phyloP scores from a whole-genome alignment of 1,140 invertebrate genomes.

The Euschistus heros region DNA sequence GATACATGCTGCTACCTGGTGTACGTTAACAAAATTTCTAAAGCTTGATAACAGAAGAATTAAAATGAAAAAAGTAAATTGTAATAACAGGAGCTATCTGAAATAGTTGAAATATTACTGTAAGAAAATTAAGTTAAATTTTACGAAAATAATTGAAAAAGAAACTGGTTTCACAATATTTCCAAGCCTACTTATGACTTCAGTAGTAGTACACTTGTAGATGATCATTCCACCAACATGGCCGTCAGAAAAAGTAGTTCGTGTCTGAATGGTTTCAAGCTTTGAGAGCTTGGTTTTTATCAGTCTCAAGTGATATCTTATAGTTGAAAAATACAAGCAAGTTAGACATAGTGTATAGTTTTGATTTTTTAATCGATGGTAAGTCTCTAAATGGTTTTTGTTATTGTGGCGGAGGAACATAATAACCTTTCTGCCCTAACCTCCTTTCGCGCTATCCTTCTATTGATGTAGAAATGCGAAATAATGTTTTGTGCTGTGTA shows the following conservation, averaged over 20 bases:
- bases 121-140: too few species aligned
- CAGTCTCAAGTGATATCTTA: neutral
- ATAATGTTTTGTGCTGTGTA: conserved; percentile 30
- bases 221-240: conserved; percentile 24
- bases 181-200: neutral
- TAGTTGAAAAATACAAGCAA: neutral
- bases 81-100: too few species aligned
- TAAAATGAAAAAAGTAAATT: too few species aligned
- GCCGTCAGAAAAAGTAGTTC: conserved; percentile 23
- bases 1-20: conserved; percentile 11
- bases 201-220: conserved; percentile 18
- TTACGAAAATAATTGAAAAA: too few species aligned
- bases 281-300: neutral
- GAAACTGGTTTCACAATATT: conserved; percentile 1
- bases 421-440: conserved; percentile 32
- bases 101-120: too few species aligned
- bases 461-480: conserved; percentile 32
- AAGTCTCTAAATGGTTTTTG: conserved; percentile 23
- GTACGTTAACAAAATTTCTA: neutral
- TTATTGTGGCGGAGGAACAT: conserved; percentile 31
- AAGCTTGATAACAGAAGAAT: too few species aligned
- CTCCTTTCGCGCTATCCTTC: conserved; percentile 32
- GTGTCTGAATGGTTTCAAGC: neutral
- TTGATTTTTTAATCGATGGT: too few species aligned
- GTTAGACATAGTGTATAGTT: too few species aligned